Base-by-base conservation (phyloP, 2,113 vertebrate genomes). In the Ranitomeya variabilis region DNA sequence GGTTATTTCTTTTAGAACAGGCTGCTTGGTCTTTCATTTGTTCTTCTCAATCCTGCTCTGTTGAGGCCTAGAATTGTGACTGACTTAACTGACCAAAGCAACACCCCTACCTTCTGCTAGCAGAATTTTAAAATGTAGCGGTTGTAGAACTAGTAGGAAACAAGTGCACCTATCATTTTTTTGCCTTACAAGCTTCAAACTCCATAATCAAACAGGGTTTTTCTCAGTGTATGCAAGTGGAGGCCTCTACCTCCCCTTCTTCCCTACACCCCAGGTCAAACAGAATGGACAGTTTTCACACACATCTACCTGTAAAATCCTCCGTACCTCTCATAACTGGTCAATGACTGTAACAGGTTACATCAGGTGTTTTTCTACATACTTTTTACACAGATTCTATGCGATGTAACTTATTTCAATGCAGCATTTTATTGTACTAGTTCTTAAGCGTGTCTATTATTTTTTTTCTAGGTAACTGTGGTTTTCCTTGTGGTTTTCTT, bases 341-440 rank as follows among this genome's bases (percentile, higher is more conserved):
- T 99, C 97, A 98, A 99, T 95, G 97, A 99, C 98, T 99, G 98
- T 99, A 98, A 97, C 97, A 98, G 97, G 97, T 97, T 96, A 97
- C 97, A 99, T 99, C 98, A 99, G 98, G 98, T 99, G 97, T 99
- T 99, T 99, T 99, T 99, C 97, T 99, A 99, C 97, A 98, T 98
- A 97, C 97, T 99, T 99, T 99, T 99, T 99, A 99, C 97, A 99
- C 97, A 98, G 95, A 98, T 97, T 97, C 95, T 98, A 98, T 97
- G 96, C 94, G 96, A 99, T 98, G 97, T 99, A 98, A 97, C 97
- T 95, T 97, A 96, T 97, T 97, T 97, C 95, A 96, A 95, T 97
- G 97, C 96, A 97, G 97, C 95, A 95, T 97, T 99, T 97, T 97
- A 96, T 97, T 97, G 97, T 98, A 96, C 96, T 97, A 97, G 96